Evolutionary conservation across 2,113 vertebrate species (phyloP).

Genomic region (Gymnarchus niloticus): DNA sequence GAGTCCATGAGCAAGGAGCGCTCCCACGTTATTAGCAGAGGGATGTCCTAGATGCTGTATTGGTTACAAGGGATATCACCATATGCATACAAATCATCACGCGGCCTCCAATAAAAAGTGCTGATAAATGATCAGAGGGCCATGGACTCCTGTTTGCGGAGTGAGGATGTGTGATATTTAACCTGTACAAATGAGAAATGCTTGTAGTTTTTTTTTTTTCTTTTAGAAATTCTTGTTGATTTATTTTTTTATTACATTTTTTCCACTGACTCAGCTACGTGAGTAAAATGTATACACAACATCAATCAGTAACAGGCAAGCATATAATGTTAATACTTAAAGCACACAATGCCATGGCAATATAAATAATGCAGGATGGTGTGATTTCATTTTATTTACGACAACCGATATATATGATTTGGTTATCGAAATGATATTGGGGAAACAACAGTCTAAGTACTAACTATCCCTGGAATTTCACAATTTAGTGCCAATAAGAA

Average conservation of each 20-base stretch:
- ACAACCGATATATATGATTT: too few relatives aligned
- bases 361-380: too few relatives aligned
- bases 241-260: neutral
- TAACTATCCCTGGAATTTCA: too few relatives aligned
- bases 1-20: neutral
- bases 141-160: neutral
- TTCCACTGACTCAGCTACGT: neutral
- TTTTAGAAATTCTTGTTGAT: too few relatives aligned
- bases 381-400: too few relatives aligned
- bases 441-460: neutral
- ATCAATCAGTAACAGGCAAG: neutral
- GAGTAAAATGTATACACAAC: neutral
- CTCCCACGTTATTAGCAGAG: neutral
- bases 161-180: neutral
- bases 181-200: neutral
- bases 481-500: neutral
- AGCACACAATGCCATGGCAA: neutral
- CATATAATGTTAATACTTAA: neutral
- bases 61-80: neutral
- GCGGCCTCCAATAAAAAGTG: neutral
- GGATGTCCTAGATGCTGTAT: neutral
- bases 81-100: conserved; percentile 13
- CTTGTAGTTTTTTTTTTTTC: too few relatives aligned
- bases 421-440: neutral
- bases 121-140: neutral